Percentiles rank a stretch among this genome's conserved stretches.
phyloP scores from a whole-genome alignment of 2,113 vertebrate genomes.

The Eretmochelys imbricata region DNA sequence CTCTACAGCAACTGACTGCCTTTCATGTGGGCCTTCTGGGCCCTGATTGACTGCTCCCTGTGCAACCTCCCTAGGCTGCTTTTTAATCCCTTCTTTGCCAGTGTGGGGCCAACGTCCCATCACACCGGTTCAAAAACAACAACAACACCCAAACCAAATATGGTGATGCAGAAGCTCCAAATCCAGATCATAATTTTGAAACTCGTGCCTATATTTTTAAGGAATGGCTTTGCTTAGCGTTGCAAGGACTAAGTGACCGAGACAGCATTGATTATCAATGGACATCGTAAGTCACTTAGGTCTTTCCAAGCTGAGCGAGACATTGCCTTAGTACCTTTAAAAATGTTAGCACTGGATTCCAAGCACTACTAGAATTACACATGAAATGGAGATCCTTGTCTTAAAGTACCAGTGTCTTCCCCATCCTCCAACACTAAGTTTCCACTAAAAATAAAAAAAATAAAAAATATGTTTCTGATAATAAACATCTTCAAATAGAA shows the following conservation, averaged over 20 bases:
- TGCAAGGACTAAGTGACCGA: no score
- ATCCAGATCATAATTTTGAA: not conserved
- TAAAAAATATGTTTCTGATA: not conserved
- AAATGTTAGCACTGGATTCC: not conserved
- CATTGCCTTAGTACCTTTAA: not conserved
- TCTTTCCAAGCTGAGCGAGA: not conserved
- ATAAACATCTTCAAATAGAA: not conserved
- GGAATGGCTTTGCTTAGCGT: no score
- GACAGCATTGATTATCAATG: no score
- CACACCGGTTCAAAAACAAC: no score
- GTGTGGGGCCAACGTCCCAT: no score
- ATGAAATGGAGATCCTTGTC: not conserved
- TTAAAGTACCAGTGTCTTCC: not conserved
- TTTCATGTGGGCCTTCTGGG: no score
- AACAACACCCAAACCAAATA: not conserved
- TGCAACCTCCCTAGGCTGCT: no score
- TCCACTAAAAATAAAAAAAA: not conserved
- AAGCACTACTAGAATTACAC: not conserved
- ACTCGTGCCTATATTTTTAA: no score
- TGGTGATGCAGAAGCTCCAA: not conserved
- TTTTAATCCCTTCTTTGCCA: no score
- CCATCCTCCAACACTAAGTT: not conserved
- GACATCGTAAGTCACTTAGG: not conserved
- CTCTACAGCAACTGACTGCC: no score
- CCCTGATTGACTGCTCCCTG: not conserved